Percentiles rank a stretch among this genome's conserved stretches.
phyloP scores from a whole-genome alignment of 2,888 invertebrate genomes.

The Xestia xanthographa region DNA sequence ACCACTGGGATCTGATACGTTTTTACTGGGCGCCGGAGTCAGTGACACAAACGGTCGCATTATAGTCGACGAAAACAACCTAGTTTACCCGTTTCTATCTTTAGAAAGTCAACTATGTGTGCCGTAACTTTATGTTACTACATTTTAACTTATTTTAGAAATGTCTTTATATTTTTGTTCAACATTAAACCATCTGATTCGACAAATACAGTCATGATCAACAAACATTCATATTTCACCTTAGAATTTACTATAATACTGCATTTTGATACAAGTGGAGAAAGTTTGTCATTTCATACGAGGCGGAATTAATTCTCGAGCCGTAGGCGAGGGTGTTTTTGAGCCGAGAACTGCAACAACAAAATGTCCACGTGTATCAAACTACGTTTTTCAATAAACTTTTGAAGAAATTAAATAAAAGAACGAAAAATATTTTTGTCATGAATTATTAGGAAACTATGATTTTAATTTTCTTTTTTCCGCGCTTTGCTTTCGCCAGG shows the following conservation, averaged over 20 bases:
- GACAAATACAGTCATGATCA: neutral
- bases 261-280: no score
- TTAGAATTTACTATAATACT: neutral
- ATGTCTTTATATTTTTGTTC: neutral
- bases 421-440: no score
- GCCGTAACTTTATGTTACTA: neutral
- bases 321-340: no score
- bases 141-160: neutral
- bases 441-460: no score
- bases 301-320: no score
- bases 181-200: neutral
- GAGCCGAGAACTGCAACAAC: no score
- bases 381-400: no score
- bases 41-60: neutral
- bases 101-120: neutral
- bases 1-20: neutral
- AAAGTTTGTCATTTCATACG: no score
- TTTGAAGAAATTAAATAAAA: no score
- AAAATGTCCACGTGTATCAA: no score
- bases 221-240: neutral
- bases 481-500: no score
- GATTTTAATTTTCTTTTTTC: no score
- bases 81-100: neutral
- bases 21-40: neutral
- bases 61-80: neutral